Percentiles rank a stretch among this genome's conserved stretches.
phyloP scores from a whole-genome alignment of 1,140 invertebrate species.

The Drosophila truncata region DNA sequence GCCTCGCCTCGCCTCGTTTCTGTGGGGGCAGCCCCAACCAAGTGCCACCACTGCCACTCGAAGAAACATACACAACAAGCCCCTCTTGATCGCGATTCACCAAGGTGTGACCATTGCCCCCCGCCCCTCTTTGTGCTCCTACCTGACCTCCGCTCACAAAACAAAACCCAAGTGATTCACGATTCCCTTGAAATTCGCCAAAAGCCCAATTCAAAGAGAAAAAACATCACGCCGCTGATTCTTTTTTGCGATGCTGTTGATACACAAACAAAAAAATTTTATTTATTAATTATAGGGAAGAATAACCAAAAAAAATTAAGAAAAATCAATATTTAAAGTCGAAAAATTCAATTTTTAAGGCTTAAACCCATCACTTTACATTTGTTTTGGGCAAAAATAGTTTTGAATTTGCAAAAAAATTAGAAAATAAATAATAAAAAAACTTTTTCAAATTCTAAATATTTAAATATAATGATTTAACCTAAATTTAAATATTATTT shows the following conservation, averaged over 20 bases:
- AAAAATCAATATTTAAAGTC: too few species aligned
- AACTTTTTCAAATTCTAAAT: neutral
- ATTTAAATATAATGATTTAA: neutral
- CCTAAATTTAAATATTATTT: neutral
- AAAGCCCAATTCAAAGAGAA: constrained; percentile 1
- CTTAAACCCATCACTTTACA: too few species aligned
- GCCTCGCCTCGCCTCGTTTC: constrained; percentile 22
- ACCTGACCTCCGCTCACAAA: constrained; percentile 23
- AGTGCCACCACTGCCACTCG: constrained; percentile 10
- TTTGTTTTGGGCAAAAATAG: too few species aligned
- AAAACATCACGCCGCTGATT: neutral
- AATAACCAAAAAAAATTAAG: neutral
- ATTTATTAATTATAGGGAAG: too few species aligned
- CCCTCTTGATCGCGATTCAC: constrained; percentile 33
- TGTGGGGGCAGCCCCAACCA: constrained; percentile 13
- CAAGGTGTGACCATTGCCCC: constrained; percentile 45
- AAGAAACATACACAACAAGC: too few species aligned
- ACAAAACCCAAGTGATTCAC: constrained; percentile 34
- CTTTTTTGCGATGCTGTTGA: constrained; percentile 3
- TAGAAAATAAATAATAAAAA: neutral
- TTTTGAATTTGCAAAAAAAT: neutral
- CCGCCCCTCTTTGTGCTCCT: constrained; percentile 1
- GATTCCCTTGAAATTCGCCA: constrained; percentile 35
- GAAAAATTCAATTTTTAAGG: too few species aligned
- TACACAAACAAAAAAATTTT: neutral